Conservation (phyloP, 2,113 vertebrate species). For the Gnathonemus echidnorhynchus region DNA sequence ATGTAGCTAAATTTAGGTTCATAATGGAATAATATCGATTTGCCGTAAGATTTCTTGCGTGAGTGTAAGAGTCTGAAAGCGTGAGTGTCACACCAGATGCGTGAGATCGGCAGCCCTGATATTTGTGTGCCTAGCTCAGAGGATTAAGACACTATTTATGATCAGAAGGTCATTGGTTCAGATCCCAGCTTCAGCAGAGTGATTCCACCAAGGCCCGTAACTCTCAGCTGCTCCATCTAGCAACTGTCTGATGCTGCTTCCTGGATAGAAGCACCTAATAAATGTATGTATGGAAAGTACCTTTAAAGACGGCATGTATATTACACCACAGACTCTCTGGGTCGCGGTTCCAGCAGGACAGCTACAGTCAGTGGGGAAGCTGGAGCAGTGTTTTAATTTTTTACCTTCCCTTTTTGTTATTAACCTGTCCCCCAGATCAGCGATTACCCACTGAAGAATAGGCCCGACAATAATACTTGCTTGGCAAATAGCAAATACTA, state of each 20-base stretch:
- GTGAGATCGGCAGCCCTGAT: background rate
- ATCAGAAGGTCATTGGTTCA: background rate
- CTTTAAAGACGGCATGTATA: background rate
- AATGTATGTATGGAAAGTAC: background rate
- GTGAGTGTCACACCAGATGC: background rate
- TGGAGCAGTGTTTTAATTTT: background rate
- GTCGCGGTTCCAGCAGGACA: slow-evolving; percentile 2
- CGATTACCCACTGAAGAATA: slow-evolving; percentile 21
- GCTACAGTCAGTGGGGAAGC: background rate
- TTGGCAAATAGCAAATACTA: slow-evolving; percentile 13
- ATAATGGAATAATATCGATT: background rate
- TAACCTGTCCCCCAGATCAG: slow-evolving; percentile 9
- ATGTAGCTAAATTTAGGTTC: background rate
- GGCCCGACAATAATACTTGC: slow-evolving; percentile 10
- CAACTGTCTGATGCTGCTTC: background rate
- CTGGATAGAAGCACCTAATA: background rate
- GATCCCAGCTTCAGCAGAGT: background rate
- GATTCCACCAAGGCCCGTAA: background rate
- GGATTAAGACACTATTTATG: background rate
- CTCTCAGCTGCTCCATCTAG: background rate
- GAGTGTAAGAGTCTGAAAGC: background rate
- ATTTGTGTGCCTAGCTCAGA: background rate
- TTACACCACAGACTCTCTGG: background rate
- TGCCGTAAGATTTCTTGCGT: background rate
- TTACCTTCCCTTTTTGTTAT: slow-evolving; percentile 2